Evolutionary conservation across 2,113 vertebrate genomes (phyloP).

Genomic region (Zootoca vivipara): DNA sequence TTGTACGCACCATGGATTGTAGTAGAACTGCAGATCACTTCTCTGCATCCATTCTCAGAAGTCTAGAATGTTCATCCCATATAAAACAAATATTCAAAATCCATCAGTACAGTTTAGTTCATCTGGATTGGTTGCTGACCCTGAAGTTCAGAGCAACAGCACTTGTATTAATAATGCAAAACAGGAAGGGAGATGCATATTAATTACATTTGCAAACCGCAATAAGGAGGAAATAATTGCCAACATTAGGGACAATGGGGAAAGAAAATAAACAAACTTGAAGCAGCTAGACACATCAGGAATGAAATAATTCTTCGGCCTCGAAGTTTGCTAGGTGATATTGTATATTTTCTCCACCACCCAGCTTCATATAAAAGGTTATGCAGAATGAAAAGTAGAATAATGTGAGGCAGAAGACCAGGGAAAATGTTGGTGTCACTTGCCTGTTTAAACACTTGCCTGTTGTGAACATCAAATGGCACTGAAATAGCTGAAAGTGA

Average conservation of each 20-base stretch:
- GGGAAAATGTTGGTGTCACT: neutral
- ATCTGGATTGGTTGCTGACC: neutral
- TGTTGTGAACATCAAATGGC: constrained; percentile 12
- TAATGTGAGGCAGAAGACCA: neutral
- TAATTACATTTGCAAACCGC: neutral
- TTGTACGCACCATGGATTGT: neutral
- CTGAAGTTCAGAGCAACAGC: neutral
- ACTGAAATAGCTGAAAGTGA: neutral
- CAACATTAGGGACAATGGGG: neutral
- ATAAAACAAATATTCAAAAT: neutral
- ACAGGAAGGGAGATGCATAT: neutral
- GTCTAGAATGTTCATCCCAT: neutral
- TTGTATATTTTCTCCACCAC: neutral
- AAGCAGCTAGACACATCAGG: neutral
- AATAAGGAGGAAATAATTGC: neutral
- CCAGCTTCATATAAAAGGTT: neutral
- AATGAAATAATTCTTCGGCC: constrained; percentile 1
- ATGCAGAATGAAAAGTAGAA: neutral
- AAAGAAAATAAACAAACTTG: neutral
- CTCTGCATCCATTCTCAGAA: neutral
- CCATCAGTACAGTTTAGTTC: neutral
- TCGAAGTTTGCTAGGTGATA: neutral
- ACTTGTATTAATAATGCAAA: neutral
- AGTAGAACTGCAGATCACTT: neutral
- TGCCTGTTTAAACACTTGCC: neutral